A percentile compares a stretch with the other conserved stretches of the same genome.
Evolutionary conservation across 2,113 vertebrate species (phyloP).

Genomic region (Gorsachius goisagi): DNA sequence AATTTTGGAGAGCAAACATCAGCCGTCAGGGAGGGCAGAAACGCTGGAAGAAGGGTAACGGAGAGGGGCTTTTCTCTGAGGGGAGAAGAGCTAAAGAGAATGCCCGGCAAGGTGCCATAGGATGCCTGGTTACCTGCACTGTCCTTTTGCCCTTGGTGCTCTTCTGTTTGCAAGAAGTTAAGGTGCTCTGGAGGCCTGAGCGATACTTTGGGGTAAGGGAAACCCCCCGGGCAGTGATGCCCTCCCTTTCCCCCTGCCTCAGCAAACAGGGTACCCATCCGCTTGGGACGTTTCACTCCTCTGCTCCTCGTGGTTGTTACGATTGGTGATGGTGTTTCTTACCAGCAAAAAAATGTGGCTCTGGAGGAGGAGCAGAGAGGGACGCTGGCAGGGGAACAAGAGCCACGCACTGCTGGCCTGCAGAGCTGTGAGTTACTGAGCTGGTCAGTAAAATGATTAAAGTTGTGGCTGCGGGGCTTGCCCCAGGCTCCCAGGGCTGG

Average conservation of each 20-base stretch:
- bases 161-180: not conserved
- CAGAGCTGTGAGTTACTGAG: not conserved
- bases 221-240: not conserved
- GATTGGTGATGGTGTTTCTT: not conserved
- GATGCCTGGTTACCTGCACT: not conserved
- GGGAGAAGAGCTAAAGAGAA: not conserved
- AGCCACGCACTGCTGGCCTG: not conserved
- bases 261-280: not conserved
- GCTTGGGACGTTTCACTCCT: not conserved
- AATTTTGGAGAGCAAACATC: not conserved
- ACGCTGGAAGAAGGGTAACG: not conserved
- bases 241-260: not conserved
- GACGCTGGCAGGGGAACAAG: not conserved
- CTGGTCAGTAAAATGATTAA: not conserved
- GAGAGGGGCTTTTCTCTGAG: not conserved
- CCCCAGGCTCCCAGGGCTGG: not conserved
- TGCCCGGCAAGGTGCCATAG: rapidly evolving
- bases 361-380: not conserved
- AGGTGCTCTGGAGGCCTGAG: not conserved
- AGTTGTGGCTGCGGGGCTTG: not conserved
- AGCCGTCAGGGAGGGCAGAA: not conserved
- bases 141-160: constrained; percentile 4
- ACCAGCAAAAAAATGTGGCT: not conserved
- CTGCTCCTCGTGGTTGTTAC: not conserved
- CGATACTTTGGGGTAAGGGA: not conserved